These are phyloP conservation scores for Andrena haemorrhoa DNA, from an alignment of 2,888 invertebrate genomes.

Conservation along the genomic window DNA sequence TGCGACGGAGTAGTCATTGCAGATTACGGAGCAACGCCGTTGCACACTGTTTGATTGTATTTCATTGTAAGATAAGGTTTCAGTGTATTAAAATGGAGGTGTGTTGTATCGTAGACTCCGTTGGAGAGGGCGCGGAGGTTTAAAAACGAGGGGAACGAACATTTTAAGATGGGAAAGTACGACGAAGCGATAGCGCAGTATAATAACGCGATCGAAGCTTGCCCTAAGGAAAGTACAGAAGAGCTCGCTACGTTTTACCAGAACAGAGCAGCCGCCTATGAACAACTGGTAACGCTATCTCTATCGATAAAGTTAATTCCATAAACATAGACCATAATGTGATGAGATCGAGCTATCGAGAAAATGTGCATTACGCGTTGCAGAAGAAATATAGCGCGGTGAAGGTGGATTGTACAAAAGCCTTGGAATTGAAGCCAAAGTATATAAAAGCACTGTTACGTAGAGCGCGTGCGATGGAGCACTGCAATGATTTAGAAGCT, in stretches of 20 bases:
- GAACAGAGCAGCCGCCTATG: constrained; percentile 97
- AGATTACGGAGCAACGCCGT: no score
- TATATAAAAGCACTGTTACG: constrained; percentile 95
- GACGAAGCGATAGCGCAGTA: constrained; percentile 96
- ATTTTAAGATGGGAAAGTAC: constrained; percentile 94
- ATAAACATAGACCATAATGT: background rate
- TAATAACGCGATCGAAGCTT: constrained; percentile 96
- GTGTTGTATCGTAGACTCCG: constrained; percentile 85
- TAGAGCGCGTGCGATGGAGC: constrained; percentile 93
- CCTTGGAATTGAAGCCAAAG: constrained; percentile 93
- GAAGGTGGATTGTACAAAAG: constrained; percentile 94
- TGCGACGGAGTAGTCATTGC: no score
- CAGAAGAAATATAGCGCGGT: constrained; percentile 93
- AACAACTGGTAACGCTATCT: constrained; percentile 89
- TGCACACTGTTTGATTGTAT: background rate
- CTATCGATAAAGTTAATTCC: background rate
- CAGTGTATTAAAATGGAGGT: background rate
- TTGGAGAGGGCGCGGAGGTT: constrained; percentile 91
- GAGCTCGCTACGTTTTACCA: constrained; percentile 97
- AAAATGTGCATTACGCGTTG: constrained; percentile 32
- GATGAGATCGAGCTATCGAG: no score
- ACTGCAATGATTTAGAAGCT: constrained; percentile 91
- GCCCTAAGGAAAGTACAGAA: constrained; percentile 90
- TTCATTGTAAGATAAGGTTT: background rate
- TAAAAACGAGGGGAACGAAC: constrained; percentile 95